Evolutionary conservation across 2,797 vertebrate genomes (phyloP).

Genomic region (Sebastes minor): DNA sequence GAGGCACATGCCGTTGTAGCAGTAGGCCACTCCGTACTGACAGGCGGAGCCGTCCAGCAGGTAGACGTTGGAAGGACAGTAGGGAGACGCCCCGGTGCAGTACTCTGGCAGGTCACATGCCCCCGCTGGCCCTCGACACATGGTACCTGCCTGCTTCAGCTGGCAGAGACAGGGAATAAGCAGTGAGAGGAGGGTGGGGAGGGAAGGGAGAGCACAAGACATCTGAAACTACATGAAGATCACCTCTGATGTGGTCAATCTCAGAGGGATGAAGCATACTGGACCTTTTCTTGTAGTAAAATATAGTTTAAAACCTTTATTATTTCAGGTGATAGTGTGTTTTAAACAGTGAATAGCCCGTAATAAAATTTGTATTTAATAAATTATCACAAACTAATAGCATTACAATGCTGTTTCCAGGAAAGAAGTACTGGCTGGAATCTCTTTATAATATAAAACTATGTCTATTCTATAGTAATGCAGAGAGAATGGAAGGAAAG

Average conservation of each 20-base stretch:
- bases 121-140: constrained; percentile 87
- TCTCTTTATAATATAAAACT: neutral
- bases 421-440: neutral
- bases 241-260: neutral
- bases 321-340: neutral
- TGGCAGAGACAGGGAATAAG: constrained; percentile 46
- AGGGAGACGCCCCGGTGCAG: constrained; percentile 90
- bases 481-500: neutral
- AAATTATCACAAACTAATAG: neutral
- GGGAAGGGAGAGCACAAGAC: neutral
- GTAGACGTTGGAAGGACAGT: constrained; percentile 91
- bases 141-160: constrained; percentile 89
- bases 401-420: neutral
- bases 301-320: neutral
- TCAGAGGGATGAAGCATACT: neutral
- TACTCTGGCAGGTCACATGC: constrained; percentile 95
- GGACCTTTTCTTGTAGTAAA: neutral
- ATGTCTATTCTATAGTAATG: neutral
- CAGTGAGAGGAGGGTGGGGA: neutral
- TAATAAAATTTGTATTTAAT: too few relatives aligned
- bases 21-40: constrained; percentile 86
- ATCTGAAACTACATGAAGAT: neutral
- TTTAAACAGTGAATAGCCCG: neutral
- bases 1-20: constrained; percentile 93
- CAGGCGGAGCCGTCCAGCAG: constrained; percentile 91